phyloP scores from a whole-genome alignment of 2,113 vertebrate genomes.

The Arvicanthis niloticus region DNA sequence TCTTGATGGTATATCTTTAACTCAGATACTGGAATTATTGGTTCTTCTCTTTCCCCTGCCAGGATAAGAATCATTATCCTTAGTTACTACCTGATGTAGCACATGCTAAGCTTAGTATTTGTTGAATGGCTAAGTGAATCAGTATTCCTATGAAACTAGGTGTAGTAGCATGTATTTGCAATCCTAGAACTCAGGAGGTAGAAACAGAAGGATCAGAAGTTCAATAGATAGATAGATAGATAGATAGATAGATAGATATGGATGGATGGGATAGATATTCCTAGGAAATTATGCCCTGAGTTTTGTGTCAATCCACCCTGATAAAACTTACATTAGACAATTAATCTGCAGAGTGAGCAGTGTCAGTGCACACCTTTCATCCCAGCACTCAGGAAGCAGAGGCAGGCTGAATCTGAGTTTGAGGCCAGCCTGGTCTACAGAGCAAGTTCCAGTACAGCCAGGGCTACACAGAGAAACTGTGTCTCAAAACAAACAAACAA shows the following conservation, averaged over 20 bases:
- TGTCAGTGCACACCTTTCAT: too few species aligned
- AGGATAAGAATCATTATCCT: neutral
- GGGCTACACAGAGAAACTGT: too few species aligned
- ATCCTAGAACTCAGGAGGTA: neutral
- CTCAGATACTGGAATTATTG: slow-evolving; percentile 4
- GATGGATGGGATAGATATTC: neutral
- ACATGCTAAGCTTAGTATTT: neutral
- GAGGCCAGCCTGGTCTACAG: too few species aligned
- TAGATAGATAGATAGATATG: too few species aligned
- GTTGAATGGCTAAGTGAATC: neutral
- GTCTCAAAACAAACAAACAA: too few species aligned
- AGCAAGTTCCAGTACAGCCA: too few species aligned
- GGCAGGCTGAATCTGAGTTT: too few species aligned
- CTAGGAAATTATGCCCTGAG: neutral
- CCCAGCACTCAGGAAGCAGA: too few species aligned
- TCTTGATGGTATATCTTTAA: slow-evolving; percentile 12
- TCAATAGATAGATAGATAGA: neutral
- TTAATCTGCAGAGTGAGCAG: neutral
- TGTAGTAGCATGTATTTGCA: neutral
- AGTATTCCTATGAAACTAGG: neutral
- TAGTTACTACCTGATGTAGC: neutral
- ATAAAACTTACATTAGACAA: neutral
- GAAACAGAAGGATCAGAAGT: neutral
- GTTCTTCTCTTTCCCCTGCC: neutral
- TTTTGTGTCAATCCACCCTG: neutral